Base-by-base conservation (phyloP, 1,140 invertebrate genomes). In the Drosophila littoralis region DNA sequence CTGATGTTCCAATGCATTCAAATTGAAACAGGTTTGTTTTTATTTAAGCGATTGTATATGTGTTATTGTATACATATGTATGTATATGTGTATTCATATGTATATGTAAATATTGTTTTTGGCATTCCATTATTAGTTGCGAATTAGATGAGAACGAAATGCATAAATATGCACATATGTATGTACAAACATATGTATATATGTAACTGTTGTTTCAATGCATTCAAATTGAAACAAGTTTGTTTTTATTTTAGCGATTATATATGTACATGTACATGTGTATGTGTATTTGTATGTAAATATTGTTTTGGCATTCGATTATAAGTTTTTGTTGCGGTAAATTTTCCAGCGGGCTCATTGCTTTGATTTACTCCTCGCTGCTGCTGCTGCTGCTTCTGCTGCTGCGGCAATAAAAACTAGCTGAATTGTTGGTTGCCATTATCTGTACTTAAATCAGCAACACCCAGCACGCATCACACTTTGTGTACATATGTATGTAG, bases 361-460 rank as follows among this genome's bases (percentile, higher is more conserved):
- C 42, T 67, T 72, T 71, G n/a, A 42, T 65, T 43, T 68, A 45
- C 36, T 57, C 36, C 38, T 40, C 43, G 42, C 46, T 40, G 28
- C 42, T 0, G 10, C 28, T 12, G 45, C 10, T 22, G 9, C 10
- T n/a, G n/a, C n/a, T n/a, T n/a, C 46, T 40, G 28, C 42, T 0
- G 10, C 28, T 12, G 45, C 10, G 46, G 9, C 10, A 48, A 38
- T 17, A 46, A 42, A 51, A 64, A 50, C 59, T 32, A 67, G 63
- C 66, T 67, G 40, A 54, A 51, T 38, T 51, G 33, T 13, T 48
- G 36, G 36, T 51, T 40, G 69, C 45, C 45, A 61, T 45, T 48
- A 88, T 88, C 83, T 89, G 33, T 33, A 55, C 58, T 46, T 50
- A 64, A 89, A 88, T 88, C 84, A 51, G 15, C 59, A 40, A 45